phyloP scores from a whole-genome alignment of 1,140 invertebrate species.

The Hyposmocoma kahamanoa region DNA sequence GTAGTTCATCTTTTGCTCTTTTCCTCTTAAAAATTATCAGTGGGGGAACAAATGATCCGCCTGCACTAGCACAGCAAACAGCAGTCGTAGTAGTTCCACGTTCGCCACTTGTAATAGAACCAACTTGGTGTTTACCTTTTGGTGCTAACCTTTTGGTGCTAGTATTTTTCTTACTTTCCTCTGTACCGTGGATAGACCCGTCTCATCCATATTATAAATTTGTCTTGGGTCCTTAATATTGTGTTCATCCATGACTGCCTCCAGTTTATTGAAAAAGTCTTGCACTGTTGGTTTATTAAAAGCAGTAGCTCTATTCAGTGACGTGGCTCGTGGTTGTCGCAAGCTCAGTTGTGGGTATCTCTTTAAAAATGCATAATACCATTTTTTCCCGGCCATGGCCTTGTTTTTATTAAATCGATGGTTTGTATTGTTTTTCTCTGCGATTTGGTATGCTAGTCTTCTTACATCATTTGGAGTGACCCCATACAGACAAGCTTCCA shows the following conservation, averaged over 20 bases:
- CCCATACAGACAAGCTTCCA: no score
- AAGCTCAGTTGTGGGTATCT: no score
- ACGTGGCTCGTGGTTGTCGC: no score
- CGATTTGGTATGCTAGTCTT: no score
- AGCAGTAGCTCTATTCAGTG: no score
- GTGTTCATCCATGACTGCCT: neutral
- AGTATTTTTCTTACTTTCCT: slow-evolving; percentile 42
- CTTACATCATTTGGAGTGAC: no score
- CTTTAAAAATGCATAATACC: no score
- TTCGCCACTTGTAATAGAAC: slow-evolving; percentile 22
- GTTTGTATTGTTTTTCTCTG: no score
- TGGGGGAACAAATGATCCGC: slow-evolving; percentile 39
- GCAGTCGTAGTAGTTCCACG: slow-evolving; percentile 1
- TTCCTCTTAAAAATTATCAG: slow-evolving; percentile 40
- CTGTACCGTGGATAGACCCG: slow-evolving; percentile 51
- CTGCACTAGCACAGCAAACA: slow-evolving; percentile 27
- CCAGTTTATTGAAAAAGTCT: neutral
- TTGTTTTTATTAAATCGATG: no score
- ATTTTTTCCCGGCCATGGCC: no score
- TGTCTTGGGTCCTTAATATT: slow-evolving; percentile 11
- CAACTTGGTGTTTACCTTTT: neutral
- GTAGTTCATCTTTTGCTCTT: slow-evolving; percentile 12
- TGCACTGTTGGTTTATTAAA: neutral
- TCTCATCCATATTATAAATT: slow-evolving; percentile 54
- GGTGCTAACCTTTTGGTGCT: slow-evolving; percentile 32